These are phyloP conservation scores for Andricus curvator DNA, from an alignment of 2,888 invertebrate genomes.

Conservation along the genomic window DNA sequence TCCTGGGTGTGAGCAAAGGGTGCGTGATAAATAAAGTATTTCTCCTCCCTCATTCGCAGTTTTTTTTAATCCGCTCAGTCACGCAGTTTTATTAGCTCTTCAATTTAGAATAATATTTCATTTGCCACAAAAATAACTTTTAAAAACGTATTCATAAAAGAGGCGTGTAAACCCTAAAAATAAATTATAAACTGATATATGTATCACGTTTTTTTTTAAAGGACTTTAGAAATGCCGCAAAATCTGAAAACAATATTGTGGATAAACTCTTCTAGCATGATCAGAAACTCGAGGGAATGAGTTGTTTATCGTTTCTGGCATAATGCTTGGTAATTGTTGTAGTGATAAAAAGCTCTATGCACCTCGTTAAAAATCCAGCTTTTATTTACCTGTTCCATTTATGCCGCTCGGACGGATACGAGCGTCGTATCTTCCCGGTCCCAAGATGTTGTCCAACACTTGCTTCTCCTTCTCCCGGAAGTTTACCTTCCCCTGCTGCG, in stretches of 20 bases:
- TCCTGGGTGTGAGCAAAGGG: neutral
- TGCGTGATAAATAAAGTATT: constrained; percentile 13
- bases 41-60: neutral
- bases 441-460: constrained; percentile 95
- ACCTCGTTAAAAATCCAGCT: constrained; percentile 46
- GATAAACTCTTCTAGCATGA: neutral
- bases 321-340: constrained; percentile 34
- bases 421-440: constrained; percentile 94
- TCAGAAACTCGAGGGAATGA: constrained; percentile 36
- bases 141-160: constrained; percentile 11
- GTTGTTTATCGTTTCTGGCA: neutral
- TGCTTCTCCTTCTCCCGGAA: constrained; percentile 97
- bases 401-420: constrained; percentile 95
- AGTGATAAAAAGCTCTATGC: constrained; percentile 53
- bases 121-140: neutral
- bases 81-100: constrained; percentile 7
- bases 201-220: neutral
- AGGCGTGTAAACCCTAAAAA: neutral
- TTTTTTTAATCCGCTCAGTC: constrained; percentile 14
- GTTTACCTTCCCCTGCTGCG: constrained; percentile 89
- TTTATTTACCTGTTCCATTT: constrained; percentile 93
- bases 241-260: constrained; percentile 5
- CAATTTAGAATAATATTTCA: neutral
- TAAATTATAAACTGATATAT: neutral
- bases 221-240: neutral